A percentile compares a stretch with the other conserved stretches of the same genome.
phyloP scores from a whole-genome alignment of 2,113 vertebrate species.

The Passer montanus region DNA sequence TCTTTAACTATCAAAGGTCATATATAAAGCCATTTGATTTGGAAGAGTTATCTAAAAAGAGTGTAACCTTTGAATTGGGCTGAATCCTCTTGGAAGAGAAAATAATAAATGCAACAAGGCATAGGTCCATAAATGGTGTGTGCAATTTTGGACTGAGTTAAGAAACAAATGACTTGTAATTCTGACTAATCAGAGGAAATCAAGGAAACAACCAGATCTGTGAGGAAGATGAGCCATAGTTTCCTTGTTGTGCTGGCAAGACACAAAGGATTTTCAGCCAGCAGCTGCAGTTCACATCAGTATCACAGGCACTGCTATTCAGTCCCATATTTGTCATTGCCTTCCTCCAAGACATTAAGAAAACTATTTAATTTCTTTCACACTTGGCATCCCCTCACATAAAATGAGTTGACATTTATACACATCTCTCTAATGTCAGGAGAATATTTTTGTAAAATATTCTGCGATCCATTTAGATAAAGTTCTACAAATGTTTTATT shows the following conservation, averaged over 20 bases:
- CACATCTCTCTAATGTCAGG: neutral
- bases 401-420: neutral
- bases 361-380: neutral
- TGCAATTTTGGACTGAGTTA: neutral
- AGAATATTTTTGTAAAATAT: neutral
- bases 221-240: neutral
- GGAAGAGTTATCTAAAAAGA: neutral
- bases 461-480: neutral
- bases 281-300: neutral
- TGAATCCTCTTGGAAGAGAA: neutral
- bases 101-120: neutral
- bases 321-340: neutral
- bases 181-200: neutral
- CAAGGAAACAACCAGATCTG: neutral
- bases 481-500: neutral
- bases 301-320: neutral
- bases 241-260: neutral
- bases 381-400: neutral
- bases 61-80: neutral
- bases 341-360: neutral
- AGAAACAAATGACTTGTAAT: neutral
- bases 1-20: neutral
- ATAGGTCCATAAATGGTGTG: neutral
- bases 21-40: neutral
- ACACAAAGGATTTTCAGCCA: neutral